Conservation (phyloP, 2,113 vertebrate genomes). For the Pachyramphus minor region DNA sequence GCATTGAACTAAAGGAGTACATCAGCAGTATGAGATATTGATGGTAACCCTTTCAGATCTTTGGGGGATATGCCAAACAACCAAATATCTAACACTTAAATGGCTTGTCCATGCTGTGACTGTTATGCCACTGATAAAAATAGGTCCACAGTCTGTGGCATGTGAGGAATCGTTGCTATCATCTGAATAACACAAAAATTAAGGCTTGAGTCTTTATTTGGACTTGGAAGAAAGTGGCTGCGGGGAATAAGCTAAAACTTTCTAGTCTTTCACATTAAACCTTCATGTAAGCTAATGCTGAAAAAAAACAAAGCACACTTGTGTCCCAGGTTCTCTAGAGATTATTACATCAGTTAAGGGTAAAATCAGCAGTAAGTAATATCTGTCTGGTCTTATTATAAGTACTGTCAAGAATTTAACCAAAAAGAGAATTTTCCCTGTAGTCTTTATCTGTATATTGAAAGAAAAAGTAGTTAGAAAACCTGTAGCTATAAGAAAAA, state of each 20-base stretch:
- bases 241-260: not conserved
- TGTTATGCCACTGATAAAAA: conserved; percentile 25
- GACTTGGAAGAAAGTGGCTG: not conserved
- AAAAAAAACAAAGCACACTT: not conserved
- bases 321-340: not conserved
- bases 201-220: conserved; percentile 19
- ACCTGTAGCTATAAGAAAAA: not conserved
- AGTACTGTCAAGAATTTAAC: not conserved
- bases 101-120: not conserved
- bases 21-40: not conserved
- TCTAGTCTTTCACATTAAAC: not conserved
- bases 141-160: not conserved
- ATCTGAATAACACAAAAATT: conserved; percentile 22
- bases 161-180: not conserved
- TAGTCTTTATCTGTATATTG: not conserved
- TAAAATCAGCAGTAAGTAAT: not conserved
- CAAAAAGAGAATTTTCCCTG: not conserved
- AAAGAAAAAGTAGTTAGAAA: not conserved
- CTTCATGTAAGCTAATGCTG: not conserved
- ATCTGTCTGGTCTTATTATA: not conserved
- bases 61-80: not conserved
- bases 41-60: not conserved
- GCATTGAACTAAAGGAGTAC: not conserved
- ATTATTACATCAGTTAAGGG: not conserved
- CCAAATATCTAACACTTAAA: not conserved